These are phyloP conservation scores for Diadromus collaris DNA, from an alignment of 2,888 invertebrate species.

Conservation along the genomic window DNA sequence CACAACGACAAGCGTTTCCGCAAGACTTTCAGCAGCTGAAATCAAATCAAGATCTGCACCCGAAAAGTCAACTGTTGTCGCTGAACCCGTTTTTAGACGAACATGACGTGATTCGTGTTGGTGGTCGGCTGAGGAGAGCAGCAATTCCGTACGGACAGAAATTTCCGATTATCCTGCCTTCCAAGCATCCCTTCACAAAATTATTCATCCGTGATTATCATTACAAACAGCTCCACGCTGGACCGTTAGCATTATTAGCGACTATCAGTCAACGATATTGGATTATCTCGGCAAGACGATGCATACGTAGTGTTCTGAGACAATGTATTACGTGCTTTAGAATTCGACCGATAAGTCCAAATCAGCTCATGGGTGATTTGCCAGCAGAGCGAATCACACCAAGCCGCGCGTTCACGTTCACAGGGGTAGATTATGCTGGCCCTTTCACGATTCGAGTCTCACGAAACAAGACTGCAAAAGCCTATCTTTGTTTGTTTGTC, in stretches of 20 bases:
- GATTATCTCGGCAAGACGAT: conserved; percentile 43
- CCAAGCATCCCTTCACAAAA: no score
- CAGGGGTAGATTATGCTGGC: conserved; percentile 51
- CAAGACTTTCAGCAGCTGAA: conserved; percentile 19
- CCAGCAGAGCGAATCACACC: conserved; percentile 30
- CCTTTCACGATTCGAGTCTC: conserved; percentile 33
- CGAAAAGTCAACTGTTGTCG: conserved; percentile 8
- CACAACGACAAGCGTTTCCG: conserved; percentile 6
- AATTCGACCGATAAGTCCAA: conserved; percentile 35
- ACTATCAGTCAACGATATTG: conserved; percentile 52
- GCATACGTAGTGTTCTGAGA: conserved; percentile 20
- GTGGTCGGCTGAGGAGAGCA: conserved; percentile 41
- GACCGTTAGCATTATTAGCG: conserved; percentile 37
- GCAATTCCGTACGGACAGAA: conserved; percentile 1
- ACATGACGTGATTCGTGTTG: conserved; percentile 25
- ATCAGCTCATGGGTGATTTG: conserved; percentile 42
- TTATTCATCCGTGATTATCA: no score
- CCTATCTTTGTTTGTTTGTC: conserved; percentile 48
- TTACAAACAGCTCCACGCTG: conserved; percentile 48
- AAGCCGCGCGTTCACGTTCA: conserved; percentile 34
- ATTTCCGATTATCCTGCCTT: conserved; percentile 36
- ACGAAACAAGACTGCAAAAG: conserved; percentile 36
- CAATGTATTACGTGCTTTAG: conserved; percentile 42
- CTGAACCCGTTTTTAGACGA: conserved; percentile 51
- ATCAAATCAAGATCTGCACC: background rate